phyloP scores from a whole-genome alignment of 2,888 invertebrate species.

The Punctoribates punctum region DNA sequence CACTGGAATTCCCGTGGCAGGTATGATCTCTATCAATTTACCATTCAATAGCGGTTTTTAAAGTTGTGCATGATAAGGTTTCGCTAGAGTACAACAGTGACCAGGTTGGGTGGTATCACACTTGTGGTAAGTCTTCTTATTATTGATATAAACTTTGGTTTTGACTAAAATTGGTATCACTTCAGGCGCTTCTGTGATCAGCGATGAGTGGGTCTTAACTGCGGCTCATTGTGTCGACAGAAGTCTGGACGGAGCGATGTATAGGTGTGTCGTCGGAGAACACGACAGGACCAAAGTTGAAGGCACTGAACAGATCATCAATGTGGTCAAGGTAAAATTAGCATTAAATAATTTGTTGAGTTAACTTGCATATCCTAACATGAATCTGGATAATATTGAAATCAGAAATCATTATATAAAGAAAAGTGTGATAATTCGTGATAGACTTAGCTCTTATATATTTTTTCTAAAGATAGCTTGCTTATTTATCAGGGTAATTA shows the following conservation, averaged over 20 bases:
- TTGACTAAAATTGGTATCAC: not conserved
- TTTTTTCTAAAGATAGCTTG: too few relatives aligned
- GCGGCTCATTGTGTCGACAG: conserved; percentile 39
- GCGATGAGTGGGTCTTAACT: conserved; percentile 26
- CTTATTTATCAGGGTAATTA: too few relatives aligned
- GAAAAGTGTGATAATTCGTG: too few relatives aligned
- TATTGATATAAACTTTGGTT: not conserved
- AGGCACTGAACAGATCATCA: not conserved
- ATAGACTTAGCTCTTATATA: too few relatives aligned
- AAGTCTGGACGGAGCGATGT: not conserved
- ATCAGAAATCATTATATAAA: too few relatives aligned
- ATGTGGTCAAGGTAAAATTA: not conserved
- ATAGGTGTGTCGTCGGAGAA: conserved; percentile 21
- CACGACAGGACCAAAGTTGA: conserved; percentile 27
- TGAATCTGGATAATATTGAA: too few relatives aligned
- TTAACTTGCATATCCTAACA: too few relatives aligned
- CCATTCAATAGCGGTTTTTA: too few relatives aligned
- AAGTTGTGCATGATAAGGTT: too few relatives aligned
- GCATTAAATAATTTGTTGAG: too few relatives aligned
- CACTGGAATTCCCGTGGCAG: conserved; percentile 36
- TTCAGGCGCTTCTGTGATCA: not conserved
- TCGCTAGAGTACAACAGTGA: conserved; percentile 1
- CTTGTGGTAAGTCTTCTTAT: conserved; percentile 8
- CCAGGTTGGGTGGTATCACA: conserved; percentile 36
- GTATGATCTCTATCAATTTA: not conserved